Base-by-base conservation (phyloP, 2,888 invertebrate species). In the Diarsia dahlii region DNA sequence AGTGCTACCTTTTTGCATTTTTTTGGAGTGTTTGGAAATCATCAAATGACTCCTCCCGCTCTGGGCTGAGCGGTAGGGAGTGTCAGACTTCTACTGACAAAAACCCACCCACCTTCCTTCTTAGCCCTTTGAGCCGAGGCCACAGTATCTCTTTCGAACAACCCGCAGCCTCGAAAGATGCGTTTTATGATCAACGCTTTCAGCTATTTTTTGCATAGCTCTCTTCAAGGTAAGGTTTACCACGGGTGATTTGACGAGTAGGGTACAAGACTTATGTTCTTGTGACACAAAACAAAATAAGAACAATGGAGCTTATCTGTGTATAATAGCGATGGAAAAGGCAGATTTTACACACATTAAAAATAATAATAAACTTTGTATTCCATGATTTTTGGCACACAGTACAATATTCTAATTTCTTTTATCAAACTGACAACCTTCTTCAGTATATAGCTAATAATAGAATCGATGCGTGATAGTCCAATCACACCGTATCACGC, bases 391-490 rank as follows among this genome's bases (percentile, higher is more conserved):
- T 69, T 65, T 34, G 9, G 1, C 39, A 46, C n/a, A 54, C 15
- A 50, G 52, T 67, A 62, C 28, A n/a, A 60, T 60, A 74, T 75
- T 75, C 58, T 48, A 70, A 70, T 72, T 62, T 46, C 45, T 66
- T 68, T 81, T 65, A 50, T 69, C 3, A 39, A 65, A 71, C n/a
- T 85, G 52, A 66, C n/a, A 73, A 74, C 52, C 76, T 71, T 71
- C 74, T 78, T 74, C 62, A 78, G 66, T 60, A n/a, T n/a, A n/a
- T n/a, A 62, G 48, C 64, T 54, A 70, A 74, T 79, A 72, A 84
- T 83, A 71, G 66, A 79, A 70, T 50, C 18, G 50, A 66, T 67
- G 67, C 76, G 78, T 76, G 71, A 82, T 85, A 88, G 85, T 80
- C 84, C 76, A 80, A 80, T 82, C 64, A 74, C 80, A 82, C 68